A percentile compares a stretch with the other conserved stretches of the same genome.
These are phyloP conservation scores for Pseudorhiza aurosa DNA, from an alignment of 30 jellyfish, hydroid and myxozoan genomes.

Conservation along the genomic window DNA sequence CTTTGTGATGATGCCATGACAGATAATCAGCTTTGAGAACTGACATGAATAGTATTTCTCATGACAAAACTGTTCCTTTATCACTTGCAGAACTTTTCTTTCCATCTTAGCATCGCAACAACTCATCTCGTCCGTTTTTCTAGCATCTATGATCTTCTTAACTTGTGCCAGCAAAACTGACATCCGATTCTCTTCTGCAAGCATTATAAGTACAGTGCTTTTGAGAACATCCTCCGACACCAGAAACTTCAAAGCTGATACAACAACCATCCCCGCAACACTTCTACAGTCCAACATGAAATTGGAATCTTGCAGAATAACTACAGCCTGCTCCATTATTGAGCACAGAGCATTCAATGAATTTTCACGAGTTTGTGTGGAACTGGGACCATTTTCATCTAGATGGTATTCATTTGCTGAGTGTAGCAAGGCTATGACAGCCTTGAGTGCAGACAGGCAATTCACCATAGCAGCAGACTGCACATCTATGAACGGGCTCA, in stretches of 20 bases:
- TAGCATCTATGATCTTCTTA: background rate
- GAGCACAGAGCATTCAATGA: background rate
- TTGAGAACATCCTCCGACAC: constrained; percentile 1
- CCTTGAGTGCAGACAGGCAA: constrained; percentile 47
- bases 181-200: background rate
- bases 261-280: constrained; percentile 78
- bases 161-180: background rate
- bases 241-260: constrained; percentile 39
- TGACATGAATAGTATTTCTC: background rate
- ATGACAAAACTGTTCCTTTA: background rate
- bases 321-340: constrained; percentile 8
- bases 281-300: constrained; percentile 77
- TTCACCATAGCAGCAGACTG: constrained; percentile 53
- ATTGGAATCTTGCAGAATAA: constrained; percentile 23
- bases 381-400: background rate
- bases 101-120: background rate
- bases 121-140: background rate
- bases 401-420: background rate
- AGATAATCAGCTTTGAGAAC: constrained; percentile 15
- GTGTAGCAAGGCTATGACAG: constrained; percentile 38
- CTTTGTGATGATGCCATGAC: constrained; percentile 62
- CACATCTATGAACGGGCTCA: constrained; percentile 8
- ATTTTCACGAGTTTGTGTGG: too few species aligned
- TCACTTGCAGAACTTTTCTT: background rate
- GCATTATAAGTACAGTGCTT: background rate